A percentile compares a stretch with the other conserved stretches of the same genome.
Conservation (phyloP, 2,888 invertebrate species). For the Carcina quercana region DNA sequence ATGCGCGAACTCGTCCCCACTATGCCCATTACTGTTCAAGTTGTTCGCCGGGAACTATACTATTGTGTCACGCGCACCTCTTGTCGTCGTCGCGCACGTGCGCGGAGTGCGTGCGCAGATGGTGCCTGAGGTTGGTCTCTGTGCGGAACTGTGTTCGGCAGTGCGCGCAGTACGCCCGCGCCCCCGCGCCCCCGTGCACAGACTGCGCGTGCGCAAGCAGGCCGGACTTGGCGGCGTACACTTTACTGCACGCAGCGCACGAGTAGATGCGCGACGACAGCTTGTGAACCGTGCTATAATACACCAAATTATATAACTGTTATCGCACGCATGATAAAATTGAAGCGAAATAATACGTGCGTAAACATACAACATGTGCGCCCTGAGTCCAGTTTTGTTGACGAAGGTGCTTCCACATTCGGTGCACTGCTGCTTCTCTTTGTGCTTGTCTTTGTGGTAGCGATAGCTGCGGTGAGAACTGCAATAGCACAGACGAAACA, state of each 20-base stretch:
- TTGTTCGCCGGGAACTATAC: too few species aligned
- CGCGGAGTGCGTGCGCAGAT: constrained; percentile 36
- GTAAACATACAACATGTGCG: constrained; percentile 47
- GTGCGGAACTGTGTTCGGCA: constrained; percentile 31
- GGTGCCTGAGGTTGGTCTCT: constrained; percentile 26
- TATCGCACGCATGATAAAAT: neutral
- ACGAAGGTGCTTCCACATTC: constrained; percentile 44
- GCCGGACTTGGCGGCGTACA: constrained; percentile 34
- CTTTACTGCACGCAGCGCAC: constrained; percentile 31
- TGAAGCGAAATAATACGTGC: neutral
- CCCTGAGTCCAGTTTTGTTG: constrained; percentile 33
- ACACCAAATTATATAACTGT: neutral
- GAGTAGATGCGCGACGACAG: constrained; percentile 28
- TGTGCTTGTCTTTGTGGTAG: constrained; percentile 50
- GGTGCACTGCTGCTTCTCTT: constrained; percentile 32
- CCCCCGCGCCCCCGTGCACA: constrained; percentile 13
- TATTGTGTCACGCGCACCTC: too few species aligned
- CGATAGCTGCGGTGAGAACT: constrained; percentile 45
- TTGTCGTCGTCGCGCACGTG: constrained; percentile 33
- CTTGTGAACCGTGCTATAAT: constrained; percentile 37
- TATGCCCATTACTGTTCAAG: too few species aligned
- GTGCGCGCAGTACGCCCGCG: constrained; percentile 26
- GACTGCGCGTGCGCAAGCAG: constrained; percentile 23
- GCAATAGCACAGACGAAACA: too few species aligned
- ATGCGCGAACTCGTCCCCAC: too few species aligned